Conservation (phyloP, 64 coral and sea anemone species). For the Astreopora myriophthalma region DNA sequence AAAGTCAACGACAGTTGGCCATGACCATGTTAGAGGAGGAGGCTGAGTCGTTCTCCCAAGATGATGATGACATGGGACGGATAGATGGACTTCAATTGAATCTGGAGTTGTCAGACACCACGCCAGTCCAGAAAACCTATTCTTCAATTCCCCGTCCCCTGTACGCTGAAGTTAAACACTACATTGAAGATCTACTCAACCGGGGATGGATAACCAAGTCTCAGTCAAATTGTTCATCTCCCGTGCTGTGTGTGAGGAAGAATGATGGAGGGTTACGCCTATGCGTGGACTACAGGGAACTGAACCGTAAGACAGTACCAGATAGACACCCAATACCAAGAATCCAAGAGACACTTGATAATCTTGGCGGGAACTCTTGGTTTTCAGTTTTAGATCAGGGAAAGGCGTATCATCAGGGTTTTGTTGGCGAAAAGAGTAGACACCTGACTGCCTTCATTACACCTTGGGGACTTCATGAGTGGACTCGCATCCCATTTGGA, state of each 20-base stretch:
- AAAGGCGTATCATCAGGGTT: too few species aligned
- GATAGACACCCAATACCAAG: too few species aligned
- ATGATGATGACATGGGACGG: background rate
- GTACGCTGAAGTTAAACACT: too few species aligned
- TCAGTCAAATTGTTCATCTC: background rate
- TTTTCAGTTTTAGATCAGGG: too few species aligned
- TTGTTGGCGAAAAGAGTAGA: too few species aligned
- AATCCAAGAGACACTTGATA: too few species aligned
- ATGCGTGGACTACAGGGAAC: background rate
- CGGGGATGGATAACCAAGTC: constrained; percentile 9
- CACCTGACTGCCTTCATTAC: too few species aligned
- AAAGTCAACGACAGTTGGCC: background rate
- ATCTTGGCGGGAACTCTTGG: too few species aligned
- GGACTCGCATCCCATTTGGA: too few species aligned
- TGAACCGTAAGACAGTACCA: too few species aligned
- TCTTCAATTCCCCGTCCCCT: too few species aligned
- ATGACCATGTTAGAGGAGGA: background rate
- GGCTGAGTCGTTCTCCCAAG: background rate
- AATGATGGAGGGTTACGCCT: constrained; percentile 21
- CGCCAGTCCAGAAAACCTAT: constrained; percentile 14
- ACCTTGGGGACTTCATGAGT: too few species aligned
- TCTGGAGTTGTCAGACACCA: background rate
- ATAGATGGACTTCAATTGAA: background rate
- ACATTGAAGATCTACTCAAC: constrained; percentile 16
- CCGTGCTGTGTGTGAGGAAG: background rate